Base-by-base conservation (phyloP, 2,113 vertebrate genomes). In the Oncorhynchus keta region DNA sequence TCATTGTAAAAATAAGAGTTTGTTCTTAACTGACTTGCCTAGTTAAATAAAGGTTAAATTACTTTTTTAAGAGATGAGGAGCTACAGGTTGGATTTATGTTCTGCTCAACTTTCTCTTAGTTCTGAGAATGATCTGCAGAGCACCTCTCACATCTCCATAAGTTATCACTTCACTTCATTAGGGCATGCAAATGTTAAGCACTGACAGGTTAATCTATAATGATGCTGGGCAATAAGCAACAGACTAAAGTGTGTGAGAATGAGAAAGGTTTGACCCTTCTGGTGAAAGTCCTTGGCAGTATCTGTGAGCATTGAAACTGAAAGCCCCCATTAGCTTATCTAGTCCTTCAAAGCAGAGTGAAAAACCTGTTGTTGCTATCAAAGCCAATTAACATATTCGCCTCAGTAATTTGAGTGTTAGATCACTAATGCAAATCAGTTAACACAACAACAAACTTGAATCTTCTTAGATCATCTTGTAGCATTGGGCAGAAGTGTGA, bases 131-230 rank as follows among this genome's bases (percentile, higher is more conserved):
- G 18, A 82, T 80, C 76, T 71, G 61, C 68, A 61, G 35, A 69
- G 26, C 24, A 35, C n/a, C 79, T 26, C 62, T 13, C 32, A 55
- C 68, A 68, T 57, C 64, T 81, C 67, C 72, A 82, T 51, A 51
- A 20, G 9, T 72, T 67, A 61, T 70, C 32, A 16, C 22, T 5
- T 61, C 69, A 59, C 69, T n/a, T 80, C 68, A 80, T 72, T 20
- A 69, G 74, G 64, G 62, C n/a, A 81, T 83, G 79, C 76, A 79
- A 86, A 86, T 82, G 45, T 30, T 51, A 26, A 67, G 68, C 51
- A 51, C 66, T 26, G 14, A 13, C 14, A 22, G 30, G 72, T 68
- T 78, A 35, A 76, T 74, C 32, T 75, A 57, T 76, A 59, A 72
- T 68, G 73, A 48, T 68, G 57, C 26, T 55, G 39, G 57, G 35